Base-by-base conservation (phyloP, 2,888 invertebrate species). In the Ochropleura plecta region DNA sequence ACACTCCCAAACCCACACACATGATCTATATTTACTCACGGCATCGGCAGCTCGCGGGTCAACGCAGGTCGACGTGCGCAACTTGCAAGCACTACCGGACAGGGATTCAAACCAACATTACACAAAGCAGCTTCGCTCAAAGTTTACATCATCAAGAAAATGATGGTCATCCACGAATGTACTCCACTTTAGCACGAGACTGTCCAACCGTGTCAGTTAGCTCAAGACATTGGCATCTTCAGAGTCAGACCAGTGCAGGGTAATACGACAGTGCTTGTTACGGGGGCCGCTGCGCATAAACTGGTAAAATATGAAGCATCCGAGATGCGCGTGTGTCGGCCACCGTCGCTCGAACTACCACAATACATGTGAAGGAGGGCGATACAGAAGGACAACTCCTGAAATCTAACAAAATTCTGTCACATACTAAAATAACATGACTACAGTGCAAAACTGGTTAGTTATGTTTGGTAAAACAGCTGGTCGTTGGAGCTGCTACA, bases 301-400 rank as follows among this genome's bases (percentile, higher is more conserved):
- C 57, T 51, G 75, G 60, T 78, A 82, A 79, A 75, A 81, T 86
- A 88, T 87, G 83, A 80, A 66, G 76, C 76, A 65, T 55, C 53
- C 74, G 40, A 63, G 65, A 67, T 30, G 73, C 65, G 70, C 63
- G 75, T 55, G 69, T 66, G 55, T 49, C 48, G 60, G 30, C 67
- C 70, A 49, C 63, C 9, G 30, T 30, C 30, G 48, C 48, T 10
- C 57, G 57, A 30, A 30, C 44, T 51, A 16, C 20, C 14, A 48
- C 63, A 40, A 60, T 64, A 57, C 42, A 46, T 60, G 57, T 63
- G 20, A 10, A 48, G 48, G 5, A 49, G 20, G 30, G 66, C 3
- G 0, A 30, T 20, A 20, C 49, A 80, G 60, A 63, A 83, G 51
- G 55, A 3, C 16, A 55, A 78, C 51, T 44, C 0, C 53, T 20